Base-by-base conservation (phyloP, 2,113 vertebrate species). In the Dipodomys spectabilis region DNA sequence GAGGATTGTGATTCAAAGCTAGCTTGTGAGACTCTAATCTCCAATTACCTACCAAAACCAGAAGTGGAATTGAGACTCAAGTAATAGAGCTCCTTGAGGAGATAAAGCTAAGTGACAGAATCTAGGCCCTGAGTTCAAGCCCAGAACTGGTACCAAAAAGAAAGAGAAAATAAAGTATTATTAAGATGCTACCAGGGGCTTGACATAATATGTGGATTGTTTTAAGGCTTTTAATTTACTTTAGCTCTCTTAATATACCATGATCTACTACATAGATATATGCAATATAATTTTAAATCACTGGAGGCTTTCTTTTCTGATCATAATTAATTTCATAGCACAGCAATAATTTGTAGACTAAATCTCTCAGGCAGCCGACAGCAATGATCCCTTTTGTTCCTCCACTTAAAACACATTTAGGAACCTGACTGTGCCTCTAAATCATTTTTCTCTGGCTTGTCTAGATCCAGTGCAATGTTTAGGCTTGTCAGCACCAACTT, bases 181-280 rank as follows among this genome's bases (percentile, higher is more conserved):
- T 86, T 93, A 92, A 82, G n/a, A 86, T 65, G 88, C 80, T 53
- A 72, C 69, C 45, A n/a, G 44, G 79, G 79, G 32, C 87, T 95
- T 90, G 80, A 93, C 82, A 92, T 92, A 93, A 82, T 95, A 74
- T 83, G 86, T 86, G 20, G 49, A 86, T 94, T 94, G 91, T 95
- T 96, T 90, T 64, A 91, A 45, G 82, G 30, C n/a, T 94, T 96
- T 96, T 94, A 96, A 96, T 95, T 96, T 96, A 93, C 92, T 94
- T 92, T 86, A 72, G 57, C 83, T 93, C 84, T 88, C 78, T 79
- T 92, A 96, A 92, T 88, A 86, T 77, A 81, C 82, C 91, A 2
- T 91, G 94, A 91, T 94, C 83, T 83, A 91, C 84, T 91, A 91
- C 72, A 83, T n/a, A 93, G 92, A 86, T 77, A 92, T 32, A 91